A percentile compares a stretch with the other conserved stretches of the same genome.
These are phyloP conservation scores for Proterorhinus semilunaris DNA, from an alignment of 2,113 vertebrate species.

Conservation along the genomic window DNA sequence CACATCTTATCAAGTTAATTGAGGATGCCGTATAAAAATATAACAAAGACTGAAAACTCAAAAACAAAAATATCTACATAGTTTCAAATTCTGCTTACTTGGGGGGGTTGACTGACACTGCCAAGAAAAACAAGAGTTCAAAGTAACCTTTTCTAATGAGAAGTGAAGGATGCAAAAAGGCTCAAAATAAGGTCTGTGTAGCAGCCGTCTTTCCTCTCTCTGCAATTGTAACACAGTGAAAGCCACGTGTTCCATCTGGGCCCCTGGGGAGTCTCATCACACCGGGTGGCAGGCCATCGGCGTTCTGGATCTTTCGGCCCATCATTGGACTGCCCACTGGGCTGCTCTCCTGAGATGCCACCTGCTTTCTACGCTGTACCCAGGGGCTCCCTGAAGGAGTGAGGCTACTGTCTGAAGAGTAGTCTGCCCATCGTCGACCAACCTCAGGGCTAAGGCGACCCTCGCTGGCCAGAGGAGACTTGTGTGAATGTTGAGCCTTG, in stretches of 20 bases:
- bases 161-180: constrained; percentile 14
- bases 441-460: constrained; percentile 75
- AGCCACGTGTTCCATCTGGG: constrained; percentile 91
- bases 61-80: constrained; percentile 61
- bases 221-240: constrained; percentile 72
- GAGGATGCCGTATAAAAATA: constrained; percentile 71
- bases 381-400: constrained; percentile 95
- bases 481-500: constrained; percentile 77
- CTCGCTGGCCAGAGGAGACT: constrained; percentile 85
- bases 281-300: constrained; percentile 86
- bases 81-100: constrained; percentile 46
- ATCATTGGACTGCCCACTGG: constrained; percentile 86
- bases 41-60: constrained; percentile 64
- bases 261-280: constrained; percentile 89
- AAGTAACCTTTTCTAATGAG: constrained; percentile 17
- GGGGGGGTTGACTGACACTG: constrained; percentile 33
- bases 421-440: constrained; percentile 84
- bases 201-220: constrained; percentile 77
- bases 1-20: constrained; percentile 59
- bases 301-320: constrained; percentile 85
- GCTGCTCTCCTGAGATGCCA: constrained; percentile 86
- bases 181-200: constrained; percentile 70
- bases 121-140: constrained; percentile 37
- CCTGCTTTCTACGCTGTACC: constrained; percentile 91
- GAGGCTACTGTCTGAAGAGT: constrained; percentile 92